phyloP scores from a whole-genome alignment of 2,888 invertebrate species.

The Nematopogon swammerdamellus region DNA sequence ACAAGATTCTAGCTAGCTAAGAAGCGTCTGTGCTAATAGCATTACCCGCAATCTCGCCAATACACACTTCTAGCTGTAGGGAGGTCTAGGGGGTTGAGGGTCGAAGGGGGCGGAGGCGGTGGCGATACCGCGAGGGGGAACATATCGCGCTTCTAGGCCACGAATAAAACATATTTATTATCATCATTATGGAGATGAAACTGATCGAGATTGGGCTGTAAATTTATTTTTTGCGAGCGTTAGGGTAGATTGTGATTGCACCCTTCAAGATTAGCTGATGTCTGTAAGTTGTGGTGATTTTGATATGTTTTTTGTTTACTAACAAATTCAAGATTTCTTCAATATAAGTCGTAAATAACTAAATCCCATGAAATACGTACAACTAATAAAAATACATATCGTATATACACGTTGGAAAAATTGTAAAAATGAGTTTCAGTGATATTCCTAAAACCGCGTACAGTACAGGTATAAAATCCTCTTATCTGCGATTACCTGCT shows the following conservation, averaged over 20 bases:
- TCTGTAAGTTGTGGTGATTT: not conserved
- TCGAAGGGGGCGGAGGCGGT: conserved; percentile 29
- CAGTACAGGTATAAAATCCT: too few species aligned
- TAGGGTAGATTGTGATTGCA: not conserved
- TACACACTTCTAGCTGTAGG: conserved; percentile 22
- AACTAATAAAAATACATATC: too few species aligned
- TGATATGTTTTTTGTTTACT: too few species aligned
- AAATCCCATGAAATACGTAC: too few species aligned
- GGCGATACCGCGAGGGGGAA: conserved; percentile 34
- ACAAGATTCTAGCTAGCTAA: conserved; percentile 38
- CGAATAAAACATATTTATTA: conserved; percentile 58
- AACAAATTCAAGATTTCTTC: too few species aligned
- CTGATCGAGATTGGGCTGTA: not conserved
- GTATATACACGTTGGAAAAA: too few species aligned
- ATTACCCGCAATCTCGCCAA: conserved; percentile 57
- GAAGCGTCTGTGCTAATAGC: conserved; percentile 58
- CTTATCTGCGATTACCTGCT: too few species aligned
- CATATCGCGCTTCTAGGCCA: conserved; percentile 52
- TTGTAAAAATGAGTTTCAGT: too few species aligned
- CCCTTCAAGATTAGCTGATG: not conserved
- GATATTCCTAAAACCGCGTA: too few species aligned
- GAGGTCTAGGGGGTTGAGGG: too few species aligned
- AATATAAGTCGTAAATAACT: too few species aligned
- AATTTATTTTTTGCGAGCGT: not conserved
- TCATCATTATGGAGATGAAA: conserved; percentile 26